Evolutionary conservation across 2,888 invertebrate species (phyloP).

Genomic region (Drosophila subquinaria): DNA sequence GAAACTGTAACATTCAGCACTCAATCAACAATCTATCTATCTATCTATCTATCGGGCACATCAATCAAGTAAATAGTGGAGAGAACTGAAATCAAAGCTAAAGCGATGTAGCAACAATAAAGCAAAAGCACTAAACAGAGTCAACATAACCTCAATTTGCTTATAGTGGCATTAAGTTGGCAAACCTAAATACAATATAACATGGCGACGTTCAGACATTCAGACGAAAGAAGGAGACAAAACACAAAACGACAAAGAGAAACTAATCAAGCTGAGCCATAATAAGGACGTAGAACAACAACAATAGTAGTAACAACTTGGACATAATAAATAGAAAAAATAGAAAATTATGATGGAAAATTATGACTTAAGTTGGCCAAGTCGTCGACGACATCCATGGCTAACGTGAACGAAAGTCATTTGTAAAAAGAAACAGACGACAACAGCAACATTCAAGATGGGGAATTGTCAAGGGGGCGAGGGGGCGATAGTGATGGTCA

Average conservation of each 20-base stretch:
- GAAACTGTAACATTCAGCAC: slow-evolving; percentile 44
- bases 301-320: slow-evolving; percentile 38
- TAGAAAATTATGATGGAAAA: slow-evolving; percentile 74
- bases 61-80: slow-evolving; percentile 60
- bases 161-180: slow-evolving; percentile 50
- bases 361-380: slow-evolving; percentile 68
- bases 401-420: slow-evolving; percentile 69
- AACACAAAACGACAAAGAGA: slow-evolving; percentile 20
- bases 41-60: slow-evolving; percentile 55
- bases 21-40: slow-evolving; percentile 61
- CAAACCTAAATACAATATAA: slow-evolving; percentile 52
- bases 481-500: slow-evolving; percentile 38
- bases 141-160: slow-evolving; percentile 74
- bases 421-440: slow-evolving; percentile 50
- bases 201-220: slow-evolving; percentile 24
- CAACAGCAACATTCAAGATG: slow-evolving; percentile 17
- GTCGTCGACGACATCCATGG: slow-evolving; percentile 35
- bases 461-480: neutral
- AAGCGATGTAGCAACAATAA: slow-evolving; percentile 39
- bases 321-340: slow-evolving; percentile 65
- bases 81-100: slow-evolving; percentile 37
- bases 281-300: slow-evolving; percentile 37
- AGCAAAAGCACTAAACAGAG: slow-evolving; percentile 66
- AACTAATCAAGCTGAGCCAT: slow-evolving; percentile 62
- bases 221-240: slow-evolving; percentile 6